Base-by-base conservation (phyloP, 2,888 invertebrate genomes). In the Chelonus formosanus region DNA sequence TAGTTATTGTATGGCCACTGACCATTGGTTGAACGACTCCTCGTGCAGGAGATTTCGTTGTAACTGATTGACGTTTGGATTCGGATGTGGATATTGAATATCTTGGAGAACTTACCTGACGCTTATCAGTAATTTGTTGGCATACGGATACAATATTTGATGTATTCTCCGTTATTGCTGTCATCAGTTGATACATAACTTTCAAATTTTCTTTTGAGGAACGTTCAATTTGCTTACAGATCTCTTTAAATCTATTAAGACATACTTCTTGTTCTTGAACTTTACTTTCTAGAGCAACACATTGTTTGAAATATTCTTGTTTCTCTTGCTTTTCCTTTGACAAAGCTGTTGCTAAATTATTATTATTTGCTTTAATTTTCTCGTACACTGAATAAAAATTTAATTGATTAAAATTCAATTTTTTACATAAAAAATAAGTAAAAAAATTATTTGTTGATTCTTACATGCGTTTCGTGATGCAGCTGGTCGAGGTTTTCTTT, bases 11-110 rank as follows among this genome's bases (percentile, higher is more conserved):
- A 55, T 82, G 79, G 31, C 84, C 84, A 67, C 83, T 77, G 31
- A 84, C 82, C 81, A 83, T 84, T 47, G 84, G 84, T 44, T 84
- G 80, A 3, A 84, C 84, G 8, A 83, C 80, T 43, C 83, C 83
- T 65, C 73, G 77, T 31, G 83, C 78, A 48, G 83, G 83, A 31
- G 80, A 76, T 70, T 82, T 82, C 40, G 70, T 70, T 0, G 58
- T 61, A 0, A 80, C 79, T 10, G 77, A 34, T 68, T 78, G 71
- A 70, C 72, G 73, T 8, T 36, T 63, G 0, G 78, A 76, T 5
- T 81, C 80, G 67, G 74, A 75, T 40, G 70, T 80, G 78, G 50
- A 8, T 71, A 72, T 45, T 47, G 31, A 44, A 55, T 52, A 55
- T 36, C 7, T 47, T 54, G 35, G 44, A 34, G 56, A 58, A 47